Percentiles rank a stretch among this genome's conserved stretches.
Evolutionary conservation across 2,113 vertebrate species (phyloP).

Genomic region (Eonycteris spelaea): DNA sequence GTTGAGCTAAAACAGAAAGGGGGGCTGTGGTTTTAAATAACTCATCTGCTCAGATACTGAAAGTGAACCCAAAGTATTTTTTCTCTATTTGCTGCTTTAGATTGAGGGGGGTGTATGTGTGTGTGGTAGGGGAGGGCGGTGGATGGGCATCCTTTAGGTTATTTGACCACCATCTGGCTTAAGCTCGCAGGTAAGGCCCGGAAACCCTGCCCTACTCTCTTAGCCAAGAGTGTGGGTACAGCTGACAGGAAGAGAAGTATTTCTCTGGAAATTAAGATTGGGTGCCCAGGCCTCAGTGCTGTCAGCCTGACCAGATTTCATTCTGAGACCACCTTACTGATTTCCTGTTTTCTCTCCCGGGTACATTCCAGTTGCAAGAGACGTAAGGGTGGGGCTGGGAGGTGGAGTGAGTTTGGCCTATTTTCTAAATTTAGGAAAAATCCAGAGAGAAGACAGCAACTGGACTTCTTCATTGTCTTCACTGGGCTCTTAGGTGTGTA

Average conservation of each 20-base stretch:
- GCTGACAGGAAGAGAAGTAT: not conserved
- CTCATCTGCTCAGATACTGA: no score
- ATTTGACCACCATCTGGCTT: not conserved
- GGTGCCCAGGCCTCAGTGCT: not conserved
- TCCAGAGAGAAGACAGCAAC: not conserved
- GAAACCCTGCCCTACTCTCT: no score
- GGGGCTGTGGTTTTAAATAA: not conserved
- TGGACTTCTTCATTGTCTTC: not conserved
- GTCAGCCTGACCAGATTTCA: not conserved
- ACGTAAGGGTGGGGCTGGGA: not conserved
- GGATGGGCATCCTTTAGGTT: not conserved
- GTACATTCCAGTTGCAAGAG: not conserved
- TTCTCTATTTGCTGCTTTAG: not conserved
- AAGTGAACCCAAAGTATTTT: not conserved
- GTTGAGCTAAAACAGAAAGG: not conserved
- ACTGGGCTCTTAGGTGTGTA: not conserved
- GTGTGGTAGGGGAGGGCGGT: not conserved
- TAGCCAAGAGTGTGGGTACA: not conserved
- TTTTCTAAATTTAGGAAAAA: not conserved
- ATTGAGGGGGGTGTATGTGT: not conserved
- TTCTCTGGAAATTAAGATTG: not conserved
- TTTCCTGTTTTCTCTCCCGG: not conserved
- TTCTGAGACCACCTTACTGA: not conserved
- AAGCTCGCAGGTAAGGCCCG: not conserved
- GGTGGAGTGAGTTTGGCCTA: not conserved